Conservation (phyloP, 1,140 invertebrate genomes). For the Papilio polytes region DNA sequence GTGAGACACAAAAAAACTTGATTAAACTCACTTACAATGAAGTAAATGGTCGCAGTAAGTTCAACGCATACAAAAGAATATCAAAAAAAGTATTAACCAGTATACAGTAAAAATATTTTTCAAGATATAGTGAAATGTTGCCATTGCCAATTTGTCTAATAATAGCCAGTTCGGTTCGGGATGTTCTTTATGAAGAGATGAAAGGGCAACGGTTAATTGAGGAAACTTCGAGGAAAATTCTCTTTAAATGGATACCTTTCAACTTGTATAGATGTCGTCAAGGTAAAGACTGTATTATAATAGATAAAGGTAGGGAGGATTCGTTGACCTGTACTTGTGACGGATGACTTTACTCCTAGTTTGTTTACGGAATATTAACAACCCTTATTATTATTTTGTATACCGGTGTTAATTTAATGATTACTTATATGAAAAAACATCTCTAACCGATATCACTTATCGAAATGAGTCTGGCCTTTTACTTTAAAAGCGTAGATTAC, state of each 20-base stretch:
- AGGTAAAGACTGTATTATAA: not conserved
- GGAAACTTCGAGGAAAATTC: conserved; percentile 18
- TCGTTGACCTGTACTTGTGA: not conserved
- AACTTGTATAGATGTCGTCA: not conserved
- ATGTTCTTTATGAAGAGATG: not conserved
- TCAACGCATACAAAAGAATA: not conserved
- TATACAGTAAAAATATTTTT: not conserved
- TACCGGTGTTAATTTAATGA: not conserved
- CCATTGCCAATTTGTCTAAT: conserved; percentile 17
- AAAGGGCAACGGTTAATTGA: conserved; percentile 3
- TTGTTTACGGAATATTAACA: too few relatives aligned
- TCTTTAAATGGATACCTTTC: not conserved
- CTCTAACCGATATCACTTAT: not conserved
- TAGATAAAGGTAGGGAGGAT: not conserved
- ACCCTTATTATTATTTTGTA: not conserved
- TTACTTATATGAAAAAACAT: not conserved
- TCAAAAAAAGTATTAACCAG: not conserved
- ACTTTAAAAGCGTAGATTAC: conserved; percentile 8
- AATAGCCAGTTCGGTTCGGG: not conserved
- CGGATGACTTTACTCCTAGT: not conserved
- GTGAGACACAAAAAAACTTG: not conserved
- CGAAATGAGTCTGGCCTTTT: not conserved
- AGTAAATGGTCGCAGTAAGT: not conserved
- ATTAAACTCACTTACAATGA: not conserved
- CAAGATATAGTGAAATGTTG: not conserved